Base-by-base conservation (phyloP, 2,113 vertebrate genomes). In the Hippocampus barbouri region DNA sequence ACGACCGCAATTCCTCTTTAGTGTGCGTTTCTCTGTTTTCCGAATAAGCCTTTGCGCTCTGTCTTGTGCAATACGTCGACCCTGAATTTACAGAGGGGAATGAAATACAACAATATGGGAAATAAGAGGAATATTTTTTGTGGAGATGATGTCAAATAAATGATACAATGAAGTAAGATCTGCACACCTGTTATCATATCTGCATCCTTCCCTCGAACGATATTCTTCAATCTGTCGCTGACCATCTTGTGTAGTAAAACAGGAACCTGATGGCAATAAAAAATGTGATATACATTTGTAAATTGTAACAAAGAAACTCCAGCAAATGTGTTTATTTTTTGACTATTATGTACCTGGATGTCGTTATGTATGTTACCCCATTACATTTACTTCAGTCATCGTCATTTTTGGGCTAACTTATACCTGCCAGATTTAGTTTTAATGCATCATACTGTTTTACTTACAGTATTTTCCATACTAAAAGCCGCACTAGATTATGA, bases 241-340 rank as follows among this genome's bases (percentile, higher is more conserved):
- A 98, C 97, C 90, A 97, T 94, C 89, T 95, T 97, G 90, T 98
- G 96, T 81, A 99, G 82, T 0, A 91, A 90, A 73, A 91, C 94
- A 10, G 97, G 96, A 84, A 97, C 94, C 97, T 98, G 76, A 27
- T 73, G 73, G 68, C 0, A 74, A 68, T 64, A 18, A 78, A 34
- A 38, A 38, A 38, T 38, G 6, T 38, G 5, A 38, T 5, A 38
- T 38, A 0, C 5, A 38, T 38, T 38, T 38, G 34, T 43, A 43
- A 11, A 43, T 43, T 43, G 41, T 43, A 38, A 38, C 34, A 38
- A 38, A 38, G 34, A 38, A 38, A 38, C 34, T 38, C 34, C 34
- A 38, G 34, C 34, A 38, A 38, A 38, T 38, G 34, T 38, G 34
- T 38, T 38, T 38, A 38, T 5, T 38, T 38, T 38, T 38, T 38